Base-by-base conservation (phyloP, 2,113 vertebrate genomes). In the Labeo catla region DNA sequence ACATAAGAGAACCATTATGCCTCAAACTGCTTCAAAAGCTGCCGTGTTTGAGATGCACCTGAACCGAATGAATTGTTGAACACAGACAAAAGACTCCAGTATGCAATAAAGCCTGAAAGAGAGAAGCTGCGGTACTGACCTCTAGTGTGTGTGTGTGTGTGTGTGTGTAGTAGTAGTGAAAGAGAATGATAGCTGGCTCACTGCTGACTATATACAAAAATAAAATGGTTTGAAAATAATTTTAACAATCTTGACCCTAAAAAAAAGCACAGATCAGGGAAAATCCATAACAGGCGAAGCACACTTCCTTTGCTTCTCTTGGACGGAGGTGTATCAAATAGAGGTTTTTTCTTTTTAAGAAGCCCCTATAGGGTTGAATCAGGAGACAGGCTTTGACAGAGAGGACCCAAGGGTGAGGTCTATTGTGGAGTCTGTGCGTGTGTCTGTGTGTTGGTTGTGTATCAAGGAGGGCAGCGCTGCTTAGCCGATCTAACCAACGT, bases 371-470 rank as follows among this genome's bases (percentile, higher is more conserved):
- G 84, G 63, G 36, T 47, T 49, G 61, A 77, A 76, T 59, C 79
- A 88, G 73, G 87, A 88, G 61, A 66, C 87, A 85, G 83, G 70
- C 65, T 85, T 85, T 85, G 87, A 88, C 87, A 85, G 83, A 81
- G 78, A 81, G 83, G 77, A 84, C 84, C 59, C 61, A 16, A 43
- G 78, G 87, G 39, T 85, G 34, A 88, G 43, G 70, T 16, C 68
- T 81, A 28, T 81, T 76, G 77, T 59, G 68, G 47, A 76, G 66
- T 66, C 65, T 87, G 79, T 82, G 83, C 76, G 57, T n/a, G 61
- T 61, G 45, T 43, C 63, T 72, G 74, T 84, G 23, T 80, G 28
- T 6, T 34, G 76, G 76, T 84, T 63, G 57, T 54, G 74, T 23
- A 80, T 81, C 52, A 52, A 74, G 57, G 57, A 84, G 73, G 85